A percentile compares a stretch with the other conserved stretches of the same genome.
These are phyloP conservation scores for Zoanthus solanderi DNA, from an alignment of 92 coral and sea anemone genomes.

Conservation along the genomic window DNA sequence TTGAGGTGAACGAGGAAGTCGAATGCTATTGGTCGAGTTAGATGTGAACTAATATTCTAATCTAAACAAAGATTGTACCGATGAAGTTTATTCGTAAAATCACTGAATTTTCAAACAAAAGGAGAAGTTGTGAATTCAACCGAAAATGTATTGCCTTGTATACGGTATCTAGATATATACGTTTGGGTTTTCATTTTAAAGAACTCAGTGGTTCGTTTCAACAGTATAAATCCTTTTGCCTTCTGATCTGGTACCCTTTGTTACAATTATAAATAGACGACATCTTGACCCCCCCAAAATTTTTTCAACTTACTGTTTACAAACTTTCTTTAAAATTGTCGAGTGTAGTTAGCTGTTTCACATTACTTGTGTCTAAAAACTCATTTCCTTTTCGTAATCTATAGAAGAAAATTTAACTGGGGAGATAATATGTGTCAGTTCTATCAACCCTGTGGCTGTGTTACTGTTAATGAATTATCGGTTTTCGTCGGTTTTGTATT, in stretches of 20 bases:
- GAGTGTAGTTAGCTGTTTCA: not conserved
- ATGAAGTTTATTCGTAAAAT: slow-evolving; percentile 11
- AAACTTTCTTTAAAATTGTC: not conserved
- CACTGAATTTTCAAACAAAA: slow-evolving; percentile 26
- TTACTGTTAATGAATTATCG: not conserved
- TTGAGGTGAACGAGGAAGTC: slow-evolving; percentile 35
- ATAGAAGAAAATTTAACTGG: not conserved
- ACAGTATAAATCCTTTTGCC: not conserved
- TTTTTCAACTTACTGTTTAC: not conserved
- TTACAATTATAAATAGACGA: not conserved
- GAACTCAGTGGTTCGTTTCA: not conserved
- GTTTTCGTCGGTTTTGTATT: not conserved
- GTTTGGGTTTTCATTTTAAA: not conserved
- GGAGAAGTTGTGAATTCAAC: not conserved
- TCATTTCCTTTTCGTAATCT: not conserved
- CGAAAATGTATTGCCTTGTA: not conserved
- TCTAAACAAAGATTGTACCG: not conserved
- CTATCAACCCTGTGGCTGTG: not conserved
- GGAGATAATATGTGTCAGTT: not conserved
- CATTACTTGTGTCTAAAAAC: not conserved
- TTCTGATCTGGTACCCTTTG: not conserved
- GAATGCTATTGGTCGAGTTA: slow-evolving; percentile 24
- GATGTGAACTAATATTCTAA: not conserved
- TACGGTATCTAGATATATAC: not conserved
- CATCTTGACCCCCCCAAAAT: not conserved